Evolutionary conservation across 2,888 invertebrate genomes (phyloP), one percentile per base, ranked within the genome.

Genomic region (Cynaeus angustus): DNA sequence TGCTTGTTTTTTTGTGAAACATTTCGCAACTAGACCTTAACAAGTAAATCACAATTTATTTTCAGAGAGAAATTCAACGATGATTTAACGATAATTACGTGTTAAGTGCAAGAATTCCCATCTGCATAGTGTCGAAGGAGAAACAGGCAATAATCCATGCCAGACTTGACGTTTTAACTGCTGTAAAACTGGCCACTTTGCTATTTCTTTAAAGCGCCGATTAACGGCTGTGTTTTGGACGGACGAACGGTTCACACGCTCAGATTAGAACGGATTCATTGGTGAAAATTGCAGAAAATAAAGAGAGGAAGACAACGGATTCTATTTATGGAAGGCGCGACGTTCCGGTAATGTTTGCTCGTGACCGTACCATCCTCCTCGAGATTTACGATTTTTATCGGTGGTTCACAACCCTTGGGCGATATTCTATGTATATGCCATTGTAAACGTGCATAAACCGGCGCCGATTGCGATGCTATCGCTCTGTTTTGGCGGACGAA

Each of bases 291-390:
- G 68, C 7, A n/a, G 13, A 46, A 46, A 46, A 46, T 12, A 9
- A 16, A 7, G n/a, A n/a, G n/a, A n/a, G n/a, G n/a, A n/a, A n/a
- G 4, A 69, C 65, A 62, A 52, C 56, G 66, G 64, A 66, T 48
- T 77, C 75, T 75, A 74, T 77, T 74, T 75, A 74, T 77, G 74
- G 73, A 64, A 37, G 48, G 64, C 71, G 69, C 69, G 71, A 70
- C 75, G 75, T 77, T 75, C 76, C 75, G 73, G 74, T 75, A 74
- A 74, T 69, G 75, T 68, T 74, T 74, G 70, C 58, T 74, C 77
- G 77, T 77, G 77, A 77, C 76, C 71, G 41, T 73, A 68, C 68
- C 75, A 71, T 76, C 76, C 75, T 75, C 72, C 55, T 59, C 61
- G 43, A 56, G 56, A 50, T 50, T 50, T 50, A 50, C 50, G 50